phyloP scores from a whole-genome alignment of 2,113 vertebrate species.

The Rana temporaria region DNA sequence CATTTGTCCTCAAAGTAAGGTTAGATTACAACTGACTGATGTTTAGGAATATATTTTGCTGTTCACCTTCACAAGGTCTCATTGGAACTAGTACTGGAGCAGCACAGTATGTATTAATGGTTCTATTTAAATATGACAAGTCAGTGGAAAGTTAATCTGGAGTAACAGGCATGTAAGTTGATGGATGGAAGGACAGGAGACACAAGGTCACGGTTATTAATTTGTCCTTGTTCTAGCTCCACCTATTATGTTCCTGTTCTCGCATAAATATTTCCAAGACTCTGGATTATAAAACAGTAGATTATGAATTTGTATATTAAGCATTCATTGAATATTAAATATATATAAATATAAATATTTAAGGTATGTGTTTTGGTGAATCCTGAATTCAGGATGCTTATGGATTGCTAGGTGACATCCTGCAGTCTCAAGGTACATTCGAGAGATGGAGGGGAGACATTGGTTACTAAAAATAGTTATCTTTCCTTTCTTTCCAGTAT shows the following conservation, averaged over 20 bases:
- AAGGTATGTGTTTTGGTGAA: not conserved
- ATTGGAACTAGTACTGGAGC: not conserved
- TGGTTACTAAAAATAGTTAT: constrained; percentile 33
- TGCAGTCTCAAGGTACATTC: constrained; percentile 8
- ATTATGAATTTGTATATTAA: not conserved
- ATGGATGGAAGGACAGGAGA: constrained; percentile 18
- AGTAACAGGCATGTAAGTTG: not conserved
- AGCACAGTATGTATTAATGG: not conserved
- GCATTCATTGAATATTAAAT: not conserved
- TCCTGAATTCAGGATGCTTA: not conserved
- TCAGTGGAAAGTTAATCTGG: not conserved
- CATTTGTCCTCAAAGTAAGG: no score
- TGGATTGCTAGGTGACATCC: not conserved
- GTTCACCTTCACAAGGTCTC: not conserved
- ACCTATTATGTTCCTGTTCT: constrained; percentile 33
- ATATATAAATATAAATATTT: no score
- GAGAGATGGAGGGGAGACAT: not conserved
- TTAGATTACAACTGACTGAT: not conserved
- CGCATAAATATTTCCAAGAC: constrained; percentile 20
- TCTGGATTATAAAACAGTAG: not conserved
- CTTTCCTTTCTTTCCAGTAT: constrained; percentile 3
- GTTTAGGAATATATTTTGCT: not conserved
- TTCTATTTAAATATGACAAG: constrained; percentile 21
- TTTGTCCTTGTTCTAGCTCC: constrained; percentile 11
- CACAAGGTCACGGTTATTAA: constrained; percentile 28